These are phyloP conservation scores for Polietes domitor DNA, from an alignment of 2,888 invertebrate species.

Conservation along the genomic window DNA sequence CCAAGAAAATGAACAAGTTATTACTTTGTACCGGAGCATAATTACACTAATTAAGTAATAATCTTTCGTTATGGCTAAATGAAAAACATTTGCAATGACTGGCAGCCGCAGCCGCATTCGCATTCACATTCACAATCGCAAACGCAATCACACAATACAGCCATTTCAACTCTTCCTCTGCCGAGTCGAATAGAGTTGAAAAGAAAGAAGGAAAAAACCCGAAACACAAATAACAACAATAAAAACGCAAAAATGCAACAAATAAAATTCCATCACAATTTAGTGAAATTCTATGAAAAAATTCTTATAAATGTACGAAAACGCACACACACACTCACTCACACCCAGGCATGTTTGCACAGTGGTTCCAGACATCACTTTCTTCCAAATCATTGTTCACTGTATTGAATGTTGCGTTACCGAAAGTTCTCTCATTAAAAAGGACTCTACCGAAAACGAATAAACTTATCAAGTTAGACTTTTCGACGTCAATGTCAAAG, in stretches of 20 bases:
- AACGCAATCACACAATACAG: background rate
- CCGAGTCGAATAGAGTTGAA: background rate
- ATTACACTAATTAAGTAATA: constrained; percentile 55
- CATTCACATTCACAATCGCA: background rate
- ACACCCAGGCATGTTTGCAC: background rate
- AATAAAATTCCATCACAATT: constrained; percentile 35
- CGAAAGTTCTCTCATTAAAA: too few species aligned
- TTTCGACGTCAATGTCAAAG: too few species aligned
- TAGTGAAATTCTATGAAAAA: constrained; percentile 34
- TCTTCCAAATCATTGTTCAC: too few species aligned
- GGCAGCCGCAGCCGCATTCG: background rate
- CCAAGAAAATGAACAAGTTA: constrained; percentile 32
- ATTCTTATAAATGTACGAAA: constrained; percentile 49
- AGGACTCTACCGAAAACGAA: too few species aligned
- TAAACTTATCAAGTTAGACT: too few species aligned
- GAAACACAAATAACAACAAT: background rate
- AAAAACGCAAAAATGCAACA: constrained; percentile 16
- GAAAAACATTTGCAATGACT: constrained; percentile 32
- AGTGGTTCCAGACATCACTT: background rate
- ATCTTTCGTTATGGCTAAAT: constrained; percentile 38
- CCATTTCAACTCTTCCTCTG: background rate
- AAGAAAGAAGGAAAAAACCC: background rate
- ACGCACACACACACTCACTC: background rate
- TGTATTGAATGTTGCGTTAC: too few species aligned
- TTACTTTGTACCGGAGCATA: constrained; percentile 38